phyloP scores from a whole-genome alignment of 2,888 invertebrate species.

The Trachelus troglodyta region DNA sequence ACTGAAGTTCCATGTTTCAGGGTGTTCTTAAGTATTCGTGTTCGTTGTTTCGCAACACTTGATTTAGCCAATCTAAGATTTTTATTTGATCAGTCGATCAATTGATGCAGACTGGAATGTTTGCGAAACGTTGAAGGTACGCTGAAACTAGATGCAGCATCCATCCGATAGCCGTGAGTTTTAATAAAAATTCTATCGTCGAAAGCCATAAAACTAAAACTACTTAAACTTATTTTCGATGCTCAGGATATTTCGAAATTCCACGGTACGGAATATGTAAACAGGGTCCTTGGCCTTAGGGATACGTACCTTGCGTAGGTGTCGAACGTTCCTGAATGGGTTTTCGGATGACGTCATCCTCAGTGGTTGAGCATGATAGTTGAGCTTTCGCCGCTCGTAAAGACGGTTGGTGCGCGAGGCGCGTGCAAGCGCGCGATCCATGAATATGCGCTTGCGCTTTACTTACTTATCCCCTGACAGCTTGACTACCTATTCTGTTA shows the following conservation, averaged over 20 bases:
- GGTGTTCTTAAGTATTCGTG: too few species aligned
- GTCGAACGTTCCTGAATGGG: conserved; percentile 42
- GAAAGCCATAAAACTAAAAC: too few species aligned
- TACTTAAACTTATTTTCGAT: not conserved
- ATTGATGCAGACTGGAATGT: too few species aligned
- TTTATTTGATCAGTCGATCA: too few species aligned
- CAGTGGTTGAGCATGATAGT: conserved; percentile 8
- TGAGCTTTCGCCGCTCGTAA: not conserved
- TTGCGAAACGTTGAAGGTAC: too few species aligned
- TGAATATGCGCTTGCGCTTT: conserved; percentile 56
- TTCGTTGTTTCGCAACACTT: too few species aligned
- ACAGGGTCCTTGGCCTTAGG: not conserved
- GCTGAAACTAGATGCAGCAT: too few species aligned
- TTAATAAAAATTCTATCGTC: too few species aligned
- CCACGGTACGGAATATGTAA: not conserved
- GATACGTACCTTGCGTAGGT: conserved; percentile 15
- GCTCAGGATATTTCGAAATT: not conserved
- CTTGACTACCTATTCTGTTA: not conserved
- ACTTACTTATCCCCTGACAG: conserved; percentile 21
- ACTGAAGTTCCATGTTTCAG: too few species aligned
- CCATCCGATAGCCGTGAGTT: too few species aligned
- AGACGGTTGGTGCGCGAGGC: not conserved
- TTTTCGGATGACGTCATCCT: conserved; percentile 40
- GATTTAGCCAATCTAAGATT: too few species aligned
- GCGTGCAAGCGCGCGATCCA: conserved; percentile 41